Evolutionary conservation across 2,888 invertebrate genomes (phyloP), one percentile per base, ranked within the genome.

Genomic region (Nasonovia ribisnigri): DNA sequence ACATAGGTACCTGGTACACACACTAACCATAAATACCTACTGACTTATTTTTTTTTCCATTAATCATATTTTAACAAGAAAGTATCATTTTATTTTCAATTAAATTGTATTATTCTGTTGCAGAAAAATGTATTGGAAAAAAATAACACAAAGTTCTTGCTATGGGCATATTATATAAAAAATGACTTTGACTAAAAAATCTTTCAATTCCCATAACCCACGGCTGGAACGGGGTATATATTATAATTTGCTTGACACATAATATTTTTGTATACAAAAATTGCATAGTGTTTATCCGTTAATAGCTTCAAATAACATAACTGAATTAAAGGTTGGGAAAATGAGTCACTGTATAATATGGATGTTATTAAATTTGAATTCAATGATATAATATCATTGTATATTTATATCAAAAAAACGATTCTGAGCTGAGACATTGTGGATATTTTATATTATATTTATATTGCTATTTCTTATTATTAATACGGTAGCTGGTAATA

Each of bases 61-160:
- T 54, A 54, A 54, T 24, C 67, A 16, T 13, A 67, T n/a, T n/a
- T 4, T 13, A n/a, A n/a, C n/a, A 16, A n/a, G 13, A n/a, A n/a
- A 13, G n/a, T 67, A n/a, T 13, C 11, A 29, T n/a, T 67, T 67
- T n/a, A 13, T n/a, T 67, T 67, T 16, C 13, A 13, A 67, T n/a
- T 13, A 67, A 16, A 26, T 8, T 26, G 8, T 57, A 57, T 16
- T 57, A 8, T 2, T 60, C 4, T 13, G 8, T 67, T 13, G 13
- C 1, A 1, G n/a, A n/a, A 67, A 67, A 67, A 13, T 20, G 4
- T 5, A 2, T 67, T 67, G n/a, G 29, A 60, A n/a, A 67, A n/a
- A n/a, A 60, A n/a, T 4, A 67, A n/a, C 13, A 67, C n/a, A 1
- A n/a, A 1, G 0, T n/a, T 16, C 16, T n/a, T 0, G 67, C 0